These are phyloP conservation scores for Diglossa cyanea DNA, from an alignment of 2,797 vertebrate species.

Conservation along the genomic window DNA sequence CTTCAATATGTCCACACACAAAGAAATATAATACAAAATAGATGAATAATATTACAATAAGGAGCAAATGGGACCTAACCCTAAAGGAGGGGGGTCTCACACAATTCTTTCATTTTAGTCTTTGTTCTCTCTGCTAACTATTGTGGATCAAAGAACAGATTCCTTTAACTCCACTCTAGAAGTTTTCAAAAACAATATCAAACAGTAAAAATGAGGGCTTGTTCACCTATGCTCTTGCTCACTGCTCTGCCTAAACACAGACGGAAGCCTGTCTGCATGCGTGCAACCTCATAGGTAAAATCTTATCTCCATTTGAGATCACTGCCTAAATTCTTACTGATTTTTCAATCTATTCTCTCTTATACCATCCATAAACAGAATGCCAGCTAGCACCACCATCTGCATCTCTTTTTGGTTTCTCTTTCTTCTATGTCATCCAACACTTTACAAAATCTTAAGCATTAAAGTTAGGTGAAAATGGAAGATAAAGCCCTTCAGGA, in stretches of 20 bases:
- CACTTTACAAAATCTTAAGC: not conserved
- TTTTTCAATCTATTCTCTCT: not conserved
- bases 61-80: not conserved
- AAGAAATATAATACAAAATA: not conserved
- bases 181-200: not conserved
- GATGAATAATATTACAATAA: not conserved
- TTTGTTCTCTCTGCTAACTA: not conserved
- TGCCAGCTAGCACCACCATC: not conserved
- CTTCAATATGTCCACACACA: not conserved
- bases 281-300: not conserved
- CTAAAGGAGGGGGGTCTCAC: rapidly evolving
- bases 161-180: not conserved
- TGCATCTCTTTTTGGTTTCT: not conserved
- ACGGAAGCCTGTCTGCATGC: not conserved
- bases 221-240: not conserved
- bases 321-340: not conserved
- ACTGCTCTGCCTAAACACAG: not conserved
- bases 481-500: not conserved
- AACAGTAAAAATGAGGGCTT: not conserved
- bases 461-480: not conserved
- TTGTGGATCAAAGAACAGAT: not conserved
- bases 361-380: not conserved
- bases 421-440: not conserved
- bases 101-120: not conserved
- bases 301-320: not conserved